These are phyloP conservation scores for Tribolium castaneum DNA, from an alignment of 1,140 invertebrate genomes.

Conservation along the genomic window DNA sequence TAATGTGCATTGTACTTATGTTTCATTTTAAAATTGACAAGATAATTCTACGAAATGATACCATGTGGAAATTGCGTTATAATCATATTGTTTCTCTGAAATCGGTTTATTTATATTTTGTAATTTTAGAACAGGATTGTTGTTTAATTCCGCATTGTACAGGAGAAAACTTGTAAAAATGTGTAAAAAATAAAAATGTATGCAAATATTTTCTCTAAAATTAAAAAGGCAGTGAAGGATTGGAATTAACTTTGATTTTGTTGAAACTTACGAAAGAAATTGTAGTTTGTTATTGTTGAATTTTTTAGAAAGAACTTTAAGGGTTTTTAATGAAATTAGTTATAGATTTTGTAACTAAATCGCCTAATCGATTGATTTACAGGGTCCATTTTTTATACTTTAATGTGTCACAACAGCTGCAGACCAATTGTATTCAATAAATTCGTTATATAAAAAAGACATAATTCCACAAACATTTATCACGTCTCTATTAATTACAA, in stretches of 20 bases:
- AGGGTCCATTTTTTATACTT: not conserved
- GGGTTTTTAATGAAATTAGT: too few relatives aligned
- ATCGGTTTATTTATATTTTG: not conserved
- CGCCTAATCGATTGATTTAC: slow-evolving; percentile 1
- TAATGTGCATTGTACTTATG: not conserved
- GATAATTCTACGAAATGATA: not conserved
- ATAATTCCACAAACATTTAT: not conserved
- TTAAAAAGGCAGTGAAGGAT: too few relatives aligned
- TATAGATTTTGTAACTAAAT: too few relatives aligned
- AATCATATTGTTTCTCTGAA: not conserved
- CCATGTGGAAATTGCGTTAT: not conserved
- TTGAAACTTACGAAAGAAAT: too few relatives aligned
- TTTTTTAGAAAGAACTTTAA: too few relatives aligned
- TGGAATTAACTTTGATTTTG: too few relatives aligned
- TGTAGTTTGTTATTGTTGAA: too few relatives aligned
- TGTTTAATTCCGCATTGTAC: not conserved
- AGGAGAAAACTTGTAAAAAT: too few relatives aligned
- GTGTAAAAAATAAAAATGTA: not conserved
- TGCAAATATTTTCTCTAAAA: too few relatives aligned
- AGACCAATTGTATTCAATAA: not conserved
- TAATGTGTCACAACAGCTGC: not conserved
- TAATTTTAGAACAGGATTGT: not conserved
- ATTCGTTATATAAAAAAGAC: not conserved
- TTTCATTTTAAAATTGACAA: not conserved
- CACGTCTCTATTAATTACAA: not conserved